These are phyloP conservation scores for Schizopygopsis malacanthus DNA, from an alignment of 2,797 vertebrate species.

Conservation along the genomic window DNA sequence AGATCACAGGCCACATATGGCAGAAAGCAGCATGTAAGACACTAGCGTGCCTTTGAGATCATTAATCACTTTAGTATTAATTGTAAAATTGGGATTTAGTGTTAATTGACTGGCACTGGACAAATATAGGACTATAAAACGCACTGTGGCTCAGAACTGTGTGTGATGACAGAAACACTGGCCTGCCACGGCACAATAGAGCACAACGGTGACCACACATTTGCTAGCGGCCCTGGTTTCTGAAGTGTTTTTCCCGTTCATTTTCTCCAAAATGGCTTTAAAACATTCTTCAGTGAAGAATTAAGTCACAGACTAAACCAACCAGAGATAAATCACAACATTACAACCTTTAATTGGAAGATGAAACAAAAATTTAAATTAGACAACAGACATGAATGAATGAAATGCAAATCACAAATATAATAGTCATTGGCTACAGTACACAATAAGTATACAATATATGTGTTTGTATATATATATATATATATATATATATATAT, in stretches of 20 bases:
- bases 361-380: background rate
- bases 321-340: background rate
- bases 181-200: background rate
- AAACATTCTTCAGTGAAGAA: background rate
- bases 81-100: slow-evolving; percentile 31
- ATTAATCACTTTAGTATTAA: slow-evolving; percentile 35
- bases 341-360: background rate
- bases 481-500: too few relatives aligned
- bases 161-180: slow-evolving; percentile 2
- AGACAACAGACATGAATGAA: background rate
- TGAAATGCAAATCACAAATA: background rate
- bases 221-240: background rate
- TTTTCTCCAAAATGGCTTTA: background rate
- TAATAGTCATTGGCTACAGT: background rate
- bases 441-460: background rate
- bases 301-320: background rate
- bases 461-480: too few relatives aligned
- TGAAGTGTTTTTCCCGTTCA: background rate
- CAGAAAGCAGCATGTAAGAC: background rate
- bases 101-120: slow-evolving; percentile 5
- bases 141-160: background rate
- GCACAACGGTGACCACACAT: background rate
- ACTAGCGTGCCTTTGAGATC: background rate
- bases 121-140: background rate
- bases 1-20: slow-evolving; percentile 19